Conservation (phyloP, 2,888 invertebrate species). For the Trachelus tabidus region DNA sequence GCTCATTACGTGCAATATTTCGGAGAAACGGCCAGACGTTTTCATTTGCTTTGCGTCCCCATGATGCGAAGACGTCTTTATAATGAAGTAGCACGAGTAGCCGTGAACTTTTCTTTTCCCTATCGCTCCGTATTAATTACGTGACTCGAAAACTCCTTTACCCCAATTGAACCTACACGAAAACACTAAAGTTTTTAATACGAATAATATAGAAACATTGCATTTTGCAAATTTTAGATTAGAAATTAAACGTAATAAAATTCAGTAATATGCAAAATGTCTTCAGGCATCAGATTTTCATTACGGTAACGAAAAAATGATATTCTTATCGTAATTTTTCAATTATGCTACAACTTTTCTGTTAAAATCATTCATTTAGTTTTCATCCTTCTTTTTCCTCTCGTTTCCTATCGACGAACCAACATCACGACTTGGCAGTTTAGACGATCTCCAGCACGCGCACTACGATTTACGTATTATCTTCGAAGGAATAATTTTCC, state of each 20-base stretch:
- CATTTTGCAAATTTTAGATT: not conserved
- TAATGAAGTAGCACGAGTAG: too few species aligned
- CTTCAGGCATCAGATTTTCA: not conserved
- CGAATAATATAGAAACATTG: too few species aligned
- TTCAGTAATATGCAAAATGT: not conserved
- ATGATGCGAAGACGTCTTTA: too few species aligned
- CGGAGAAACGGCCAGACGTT: too few species aligned
- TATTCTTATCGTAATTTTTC: not conserved
- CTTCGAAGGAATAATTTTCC: slow-evolving; percentile 15
- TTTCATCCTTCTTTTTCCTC: not conserved
- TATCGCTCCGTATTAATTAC: too few species aligned
- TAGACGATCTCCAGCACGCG: slow-evolving; percentile 6
- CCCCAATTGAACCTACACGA: too few species aligned
- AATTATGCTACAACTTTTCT: not conserved
- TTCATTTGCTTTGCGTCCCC: too few species aligned
- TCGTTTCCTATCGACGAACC: not conserved
- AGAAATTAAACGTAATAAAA: not conserved
- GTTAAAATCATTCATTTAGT: not conserved
- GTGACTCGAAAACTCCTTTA: too few species aligned
- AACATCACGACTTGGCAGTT: not conserved
- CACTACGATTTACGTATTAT: slow-evolving; percentile 19
- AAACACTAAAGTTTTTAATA: too few species aligned
- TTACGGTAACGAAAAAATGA: not conserved
- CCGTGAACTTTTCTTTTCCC: too few species aligned
- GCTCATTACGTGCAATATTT: too few species aligned